These are phyloP conservation scores for Pipistrellus pygmaeus DNA, from an alignment of 2,797 vertebrate species.

Conservation along the genomic window DNA sequence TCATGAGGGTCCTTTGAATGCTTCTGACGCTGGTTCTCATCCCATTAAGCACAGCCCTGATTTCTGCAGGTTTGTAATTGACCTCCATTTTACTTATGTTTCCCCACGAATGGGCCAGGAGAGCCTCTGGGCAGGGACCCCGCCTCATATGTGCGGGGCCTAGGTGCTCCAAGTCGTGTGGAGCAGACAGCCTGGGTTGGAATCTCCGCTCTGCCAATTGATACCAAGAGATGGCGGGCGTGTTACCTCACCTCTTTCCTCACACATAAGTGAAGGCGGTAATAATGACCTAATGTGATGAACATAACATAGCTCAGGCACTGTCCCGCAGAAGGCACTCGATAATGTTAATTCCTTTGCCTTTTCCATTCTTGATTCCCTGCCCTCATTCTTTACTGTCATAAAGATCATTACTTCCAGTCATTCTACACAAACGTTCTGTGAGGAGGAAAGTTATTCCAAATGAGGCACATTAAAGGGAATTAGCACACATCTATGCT, in stretches of 20 bases:
- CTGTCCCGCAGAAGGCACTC: not conserved
- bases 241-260: not conserved
- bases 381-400: not conserved
- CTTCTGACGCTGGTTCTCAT: not conserved
- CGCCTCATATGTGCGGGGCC: not conserved
- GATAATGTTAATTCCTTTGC: not conserved
- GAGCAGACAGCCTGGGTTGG: not conserved
- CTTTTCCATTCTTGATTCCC: not conserved
- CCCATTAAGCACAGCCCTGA: not conserved
- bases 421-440: not conserved
- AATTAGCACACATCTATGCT: not conserved
- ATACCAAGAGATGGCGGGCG: accelerated
- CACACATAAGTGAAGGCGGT: not conserved
- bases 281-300: not conserved
- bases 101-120: not conserved
- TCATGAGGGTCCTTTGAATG: not conserved
- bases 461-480: not conserved
- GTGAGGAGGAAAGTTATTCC: not conserved
- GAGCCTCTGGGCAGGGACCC: not conserved
- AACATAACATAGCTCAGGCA: not conserved
- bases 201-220: not conserved
- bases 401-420: not conserved
- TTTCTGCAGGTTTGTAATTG: not conserved
- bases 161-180: not conserved
- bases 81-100: not conserved